Evolutionary conservation across 2,797 vertebrate genomes (phyloP).

Genomic region (Propithecus deckenii): DNA sequence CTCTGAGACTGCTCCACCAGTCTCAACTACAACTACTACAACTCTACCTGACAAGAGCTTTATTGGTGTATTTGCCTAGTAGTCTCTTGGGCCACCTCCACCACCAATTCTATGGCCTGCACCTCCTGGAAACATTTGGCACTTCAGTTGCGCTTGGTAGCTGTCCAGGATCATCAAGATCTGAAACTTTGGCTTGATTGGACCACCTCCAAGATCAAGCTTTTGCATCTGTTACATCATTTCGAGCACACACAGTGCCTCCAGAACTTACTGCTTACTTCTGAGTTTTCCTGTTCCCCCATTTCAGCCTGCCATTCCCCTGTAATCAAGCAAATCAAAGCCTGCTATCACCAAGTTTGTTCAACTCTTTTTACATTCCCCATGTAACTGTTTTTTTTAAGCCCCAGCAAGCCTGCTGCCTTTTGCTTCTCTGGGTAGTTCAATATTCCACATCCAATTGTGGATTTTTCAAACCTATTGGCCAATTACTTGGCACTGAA

Average conservation of each 20-base stretch:
- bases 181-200: not conserved
- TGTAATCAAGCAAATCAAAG: not conserved
- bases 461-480: not conserved
- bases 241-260: not conserved
- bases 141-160: not conserved
- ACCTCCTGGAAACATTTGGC: not conserved
- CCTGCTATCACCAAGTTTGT: not conserved
- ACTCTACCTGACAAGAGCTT: not conserved
- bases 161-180: not conserved
- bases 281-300: not conserved
- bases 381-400: not conserved
- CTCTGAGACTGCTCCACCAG: not conserved
- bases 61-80: not conserved
- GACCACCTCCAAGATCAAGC: not conserved
- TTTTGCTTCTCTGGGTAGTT: not conserved
- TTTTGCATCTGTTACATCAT: not conserved
- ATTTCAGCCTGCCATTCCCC: not conserved
- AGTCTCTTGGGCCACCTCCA: not conserved
- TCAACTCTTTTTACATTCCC: not conserved
- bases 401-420: not conserved
- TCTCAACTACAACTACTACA: not conserved
- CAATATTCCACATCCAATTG: not conserved
- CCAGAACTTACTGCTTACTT: not conserved
- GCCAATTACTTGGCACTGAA: not conserved
- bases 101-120: too few species aligned